Evolutionary conservation across 1,140 invertebrate genomes (phyloP), one percentile per base, ranked within the genome.

Genomic region (Scylla paramamosain): DNA sequence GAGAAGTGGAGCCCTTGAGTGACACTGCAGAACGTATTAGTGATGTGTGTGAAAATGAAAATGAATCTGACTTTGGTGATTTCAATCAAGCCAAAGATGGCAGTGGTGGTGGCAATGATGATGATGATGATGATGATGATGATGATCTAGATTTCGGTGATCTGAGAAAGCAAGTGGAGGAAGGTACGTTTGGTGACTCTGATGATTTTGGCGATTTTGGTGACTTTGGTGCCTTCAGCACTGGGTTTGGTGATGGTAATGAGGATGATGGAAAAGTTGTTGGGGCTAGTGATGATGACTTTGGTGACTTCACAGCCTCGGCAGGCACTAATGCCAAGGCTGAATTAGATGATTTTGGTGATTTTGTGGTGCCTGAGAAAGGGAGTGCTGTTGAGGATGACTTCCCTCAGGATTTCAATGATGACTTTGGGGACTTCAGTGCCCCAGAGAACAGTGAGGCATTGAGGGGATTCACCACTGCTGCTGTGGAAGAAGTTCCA

Each of bases 71-170:
- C 39, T 67, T 52, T 93, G 92, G 84, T 14, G 48, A 93, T 59
- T 87, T 82, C 39, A 48, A 91, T 31, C 46, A 52, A 31, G 77
- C 29, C 8, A 52, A 93, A 45, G 46, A 48, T 92, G 67, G 92
- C 25, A 77, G 87, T 87, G 94, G 93, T 39, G 94, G 91, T 87
- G 94, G 92, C 32, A 59, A 89, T 31, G 94, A 95, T 82, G 92
- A 92, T 95, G 94, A 91, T 39, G 77, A 88, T 10, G 67, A 95
- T 31, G 89, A 92, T 87, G 94, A 95, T 52, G 94, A 95, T 39
- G 94, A 95, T 87, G 94, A 95, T 31, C 59, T 95, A 48, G 94
- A 95, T 82, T 95, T 95, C 93, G 94, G 32, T 48, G 94, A 95
- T 46, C 83, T 95, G 14, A 87, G 94, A 39, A 86, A 87, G 14